A percentile compares a stretch with the other conserved stretches of the same genome.
Conservation (phyloP, 2,113 vertebrate species). For the Hypomesus transpacificus region DNA sequence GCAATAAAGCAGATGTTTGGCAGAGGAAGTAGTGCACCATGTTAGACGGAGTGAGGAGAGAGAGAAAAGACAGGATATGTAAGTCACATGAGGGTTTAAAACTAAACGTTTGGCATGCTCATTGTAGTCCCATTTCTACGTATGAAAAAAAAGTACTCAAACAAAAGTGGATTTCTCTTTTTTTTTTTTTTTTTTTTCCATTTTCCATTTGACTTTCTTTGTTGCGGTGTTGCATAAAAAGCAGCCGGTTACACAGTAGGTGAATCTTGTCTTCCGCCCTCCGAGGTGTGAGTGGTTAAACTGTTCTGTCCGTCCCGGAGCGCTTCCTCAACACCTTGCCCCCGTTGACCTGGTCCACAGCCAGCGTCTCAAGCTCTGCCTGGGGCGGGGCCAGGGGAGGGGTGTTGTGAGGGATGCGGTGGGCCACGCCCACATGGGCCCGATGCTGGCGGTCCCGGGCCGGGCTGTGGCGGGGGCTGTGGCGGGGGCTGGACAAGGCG, state of each 20-base stretch:
- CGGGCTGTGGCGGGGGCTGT: conserved; percentile 81
- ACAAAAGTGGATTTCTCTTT: conserved; percentile 49
- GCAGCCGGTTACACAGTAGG: conserved; percentile 66
- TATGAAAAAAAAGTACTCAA: conserved; percentile 43
- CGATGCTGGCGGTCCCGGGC: conserved; percentile 80
- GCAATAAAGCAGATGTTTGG: conserved; percentile 74
- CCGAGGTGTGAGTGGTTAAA: conserved; percentile 63
- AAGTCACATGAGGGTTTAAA: conserved; percentile 51
- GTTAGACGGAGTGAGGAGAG: conserved; percentile 41
- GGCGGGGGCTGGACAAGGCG: conserved; percentile 64
- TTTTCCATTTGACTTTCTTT: conserved; percentile 38
- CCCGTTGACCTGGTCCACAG: conserved; percentile 87
- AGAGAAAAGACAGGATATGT: conserved; percentile 28
- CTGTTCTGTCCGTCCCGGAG: conserved; percentile 92
- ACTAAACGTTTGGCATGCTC: conserved; percentile 83
- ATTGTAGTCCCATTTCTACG: conserved; percentile 36
- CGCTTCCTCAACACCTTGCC: conserved; percentile 86
- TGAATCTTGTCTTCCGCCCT: conserved; percentile 40
- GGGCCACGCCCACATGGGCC: conserved; percentile 89
- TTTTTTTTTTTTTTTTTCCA: conserved; percentile 31
- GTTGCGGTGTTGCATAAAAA: conserved; percentile 72
- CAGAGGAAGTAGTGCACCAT: conserved; percentile 50
- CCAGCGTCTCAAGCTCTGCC: conserved; percentile 85
- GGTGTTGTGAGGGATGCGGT: conserved; percentile 82
- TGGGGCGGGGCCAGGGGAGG: conserved; percentile 61